Percentiles rank a stretch among this genome's conserved stretches.
Evolutionary conservation across 2,113 vertebrate genomes (phyloP).

Genomic region (Passer montanus): DNA sequence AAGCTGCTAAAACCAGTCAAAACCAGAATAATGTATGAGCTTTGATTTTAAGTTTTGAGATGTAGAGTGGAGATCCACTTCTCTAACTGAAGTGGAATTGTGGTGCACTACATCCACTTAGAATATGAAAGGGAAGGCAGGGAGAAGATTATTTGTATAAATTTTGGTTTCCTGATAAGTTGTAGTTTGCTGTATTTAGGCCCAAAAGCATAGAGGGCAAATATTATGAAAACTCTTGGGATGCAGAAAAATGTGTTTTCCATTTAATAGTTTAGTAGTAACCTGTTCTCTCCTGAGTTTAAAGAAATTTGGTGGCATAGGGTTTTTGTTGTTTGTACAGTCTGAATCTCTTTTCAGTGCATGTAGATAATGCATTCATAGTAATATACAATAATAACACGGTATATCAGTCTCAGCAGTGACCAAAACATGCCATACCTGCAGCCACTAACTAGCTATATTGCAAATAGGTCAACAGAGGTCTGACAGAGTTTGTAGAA

Average conservation of each 20-base stretch:
- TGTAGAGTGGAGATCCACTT: background rate
- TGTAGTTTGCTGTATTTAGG: background rate
- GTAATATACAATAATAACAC: background rate
- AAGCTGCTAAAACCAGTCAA: background rate
- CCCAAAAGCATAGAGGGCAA: background rate
- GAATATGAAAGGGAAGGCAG: background rate
- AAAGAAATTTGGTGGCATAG: background rate
- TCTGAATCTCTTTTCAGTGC: background rate
- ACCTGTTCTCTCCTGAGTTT: background rate
- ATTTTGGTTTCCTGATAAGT: background rate
- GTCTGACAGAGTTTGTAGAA: background rate
- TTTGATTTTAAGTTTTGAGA: background rate
- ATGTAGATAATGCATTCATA: background rate
- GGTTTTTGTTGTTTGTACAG: fast-evolving
- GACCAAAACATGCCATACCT: background rate
- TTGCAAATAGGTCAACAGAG: background rate
- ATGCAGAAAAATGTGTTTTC: background rate
- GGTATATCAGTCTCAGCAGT: background rate
- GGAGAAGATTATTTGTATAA: background rate
- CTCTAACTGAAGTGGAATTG: background rate
- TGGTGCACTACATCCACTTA: background rate
- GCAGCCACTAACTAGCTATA: background rate
- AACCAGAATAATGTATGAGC: background rate
- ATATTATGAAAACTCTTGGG: background rate
- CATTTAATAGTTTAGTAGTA: background rate